Evolutionary conservation across 1,140 invertebrate species (phyloP).

Genomic region (Pinna nobilis): DNA sequence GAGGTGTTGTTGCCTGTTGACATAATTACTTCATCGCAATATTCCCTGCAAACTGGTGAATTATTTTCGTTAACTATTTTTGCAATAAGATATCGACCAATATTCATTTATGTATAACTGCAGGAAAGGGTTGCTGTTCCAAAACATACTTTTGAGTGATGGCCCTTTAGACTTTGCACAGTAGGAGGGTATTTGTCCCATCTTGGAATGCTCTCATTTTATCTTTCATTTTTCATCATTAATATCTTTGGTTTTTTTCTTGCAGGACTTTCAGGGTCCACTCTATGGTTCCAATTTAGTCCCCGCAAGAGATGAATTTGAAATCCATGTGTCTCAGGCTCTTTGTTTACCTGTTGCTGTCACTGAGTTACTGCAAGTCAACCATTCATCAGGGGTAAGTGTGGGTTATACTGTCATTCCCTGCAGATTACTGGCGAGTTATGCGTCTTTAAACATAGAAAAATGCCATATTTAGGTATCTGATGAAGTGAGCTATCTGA

Average conservation of each 20-base stretch:
- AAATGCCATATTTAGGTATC: too few relatives aligned
- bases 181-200: too few relatives aligned
- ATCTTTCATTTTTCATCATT: neutral
- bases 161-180: too few relatives aligned
- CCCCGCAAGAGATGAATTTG: conserved; percentile 54
- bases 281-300: conserved; percentile 75
- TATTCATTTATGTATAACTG: too few relatives aligned
- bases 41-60: too few relatives aligned
- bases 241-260: neutral
- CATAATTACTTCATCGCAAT: too few relatives aligned
- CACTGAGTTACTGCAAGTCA: conserved; percentile 75
- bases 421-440: neutral
- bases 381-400: conserved; percentile 61
- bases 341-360: conserved; percentile 95
- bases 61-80: too few relatives aligned
- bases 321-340: conserved; percentile 83
- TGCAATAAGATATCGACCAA: too few relatives aligned
- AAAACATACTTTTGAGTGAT: too few relatives aligned
- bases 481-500: too few relatives aligned
- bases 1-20: too few relatives aligned
- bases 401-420: neutral
- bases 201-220: neutral
- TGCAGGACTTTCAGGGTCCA: conserved; percentile 76
- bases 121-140: too few relatives aligned
- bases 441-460: neutral